Evolutionary conservation across 2,797 vertebrate genomes (phyloP).

Genomic region (Falco naumanni): DNA sequence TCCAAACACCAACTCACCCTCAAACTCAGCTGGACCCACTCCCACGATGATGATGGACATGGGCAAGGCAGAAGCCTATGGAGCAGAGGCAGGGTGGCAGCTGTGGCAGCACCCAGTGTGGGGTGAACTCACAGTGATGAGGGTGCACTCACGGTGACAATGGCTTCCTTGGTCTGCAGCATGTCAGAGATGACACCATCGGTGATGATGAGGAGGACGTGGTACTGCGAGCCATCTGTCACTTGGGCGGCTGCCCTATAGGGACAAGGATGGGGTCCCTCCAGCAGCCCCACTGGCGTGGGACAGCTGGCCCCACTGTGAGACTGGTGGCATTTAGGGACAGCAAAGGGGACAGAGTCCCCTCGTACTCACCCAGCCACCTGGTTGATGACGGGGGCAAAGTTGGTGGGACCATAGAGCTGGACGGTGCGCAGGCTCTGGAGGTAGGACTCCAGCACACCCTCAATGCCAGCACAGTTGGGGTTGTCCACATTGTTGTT

Average conservation of each 20-base stretch:
- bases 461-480: constrained; percentile 94
- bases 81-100: background rate
- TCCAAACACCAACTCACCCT: constrained; percentile 83
- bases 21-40: constrained; percentile 95
- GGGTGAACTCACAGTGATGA: constrained; percentile 77
- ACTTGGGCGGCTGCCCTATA: constrained; percentile 84
- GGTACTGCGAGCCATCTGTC: constrained; percentile 93
- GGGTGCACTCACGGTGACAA: constrained; percentile 85
- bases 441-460: constrained; percentile 94
- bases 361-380: constrained; percentile 87
- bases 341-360: background rate
- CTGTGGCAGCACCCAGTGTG: background rate
- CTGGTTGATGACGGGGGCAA: constrained; percentile 94
- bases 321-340: background rate
- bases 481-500: constrained; percentile 88
- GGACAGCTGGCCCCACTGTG: rapidly evolving
- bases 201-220: constrained; percentile 93
- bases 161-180: constrained; percentile 94
- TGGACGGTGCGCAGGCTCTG: constrained; percentile 93
- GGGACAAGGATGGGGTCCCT: background rate
- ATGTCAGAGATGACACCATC: constrained; percentile 95
- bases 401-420: constrained; percentile 98
- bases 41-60: constrained; percentile 97
- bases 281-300: background rate
- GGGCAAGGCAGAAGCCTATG: constrained; percentile 89